These are phyloP conservation scores for Prochilodus magdalenae DNA, from an alignment of 2,113 vertebrate genomes.

Conservation along the genomic window DNA sequence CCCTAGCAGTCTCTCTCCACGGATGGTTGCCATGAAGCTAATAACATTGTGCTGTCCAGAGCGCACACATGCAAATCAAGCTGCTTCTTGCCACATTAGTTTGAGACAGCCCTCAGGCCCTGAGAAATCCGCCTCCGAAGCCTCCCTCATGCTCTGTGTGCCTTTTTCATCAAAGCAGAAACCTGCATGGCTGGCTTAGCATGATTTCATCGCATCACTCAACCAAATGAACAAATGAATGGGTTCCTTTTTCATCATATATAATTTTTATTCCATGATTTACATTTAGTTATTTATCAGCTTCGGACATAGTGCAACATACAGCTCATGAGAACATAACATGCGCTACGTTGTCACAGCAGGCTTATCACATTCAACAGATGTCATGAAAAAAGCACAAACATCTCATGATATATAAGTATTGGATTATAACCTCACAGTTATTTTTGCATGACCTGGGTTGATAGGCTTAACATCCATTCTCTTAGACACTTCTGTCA, in stretches of 20 bases:
- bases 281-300: slow-evolving; percentile 30
- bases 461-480: not conserved
- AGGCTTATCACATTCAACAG: slow-evolving; percentile 74
- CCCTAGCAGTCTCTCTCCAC: not conserved
- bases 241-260: not conserved
- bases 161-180: not conserved
- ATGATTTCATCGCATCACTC: not conserved
- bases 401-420: slow-evolving; percentile 62
- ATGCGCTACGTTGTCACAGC: slow-evolving; percentile 76
- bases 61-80: slow-evolving; percentile 27
- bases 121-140: not conserved
- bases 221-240: not conserved
- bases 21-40: slow-evolving; percentile 42
- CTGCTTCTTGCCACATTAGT: slow-evolving; percentile 20
- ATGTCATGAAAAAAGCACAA: slow-evolving; percentile 69
- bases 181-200: not conserved
- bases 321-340: slow-evolving; percentile 72
- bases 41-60: slow-evolving; percentile 32
- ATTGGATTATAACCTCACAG: slow-evolving; percentile 39
- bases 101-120: slow-evolving; percentile 2
- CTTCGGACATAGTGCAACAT: slow-evolving; percentile 61
- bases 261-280: slow-evolving; percentile 47
- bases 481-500: not conserved
- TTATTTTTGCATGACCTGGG: slow-evolving; percentile 14
- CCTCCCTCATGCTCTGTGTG: slow-evolving; percentile 42